These are phyloP conservation scores for Achatina immaculata DNA, from an alignment of 1,140 invertebrate species.

Conservation along the genomic window DNA sequence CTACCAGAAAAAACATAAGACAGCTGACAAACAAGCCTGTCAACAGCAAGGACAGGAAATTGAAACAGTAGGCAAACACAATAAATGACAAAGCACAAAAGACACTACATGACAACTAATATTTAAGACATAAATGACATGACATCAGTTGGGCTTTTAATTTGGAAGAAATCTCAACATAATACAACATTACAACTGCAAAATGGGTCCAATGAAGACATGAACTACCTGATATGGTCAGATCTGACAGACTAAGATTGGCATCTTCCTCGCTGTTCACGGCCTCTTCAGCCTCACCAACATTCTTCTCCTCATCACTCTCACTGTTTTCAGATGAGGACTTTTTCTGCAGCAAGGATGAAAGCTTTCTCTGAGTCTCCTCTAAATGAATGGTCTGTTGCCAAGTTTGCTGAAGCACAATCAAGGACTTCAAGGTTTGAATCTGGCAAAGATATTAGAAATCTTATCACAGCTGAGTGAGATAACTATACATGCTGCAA, in stretches of 20 bases:
- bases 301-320: conserved; percentile 51
- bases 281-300: background rate
- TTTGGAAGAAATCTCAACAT: no score
- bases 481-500: no score
- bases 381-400: conserved; percentile 49
- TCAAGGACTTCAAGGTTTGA: conserved; percentile 47
- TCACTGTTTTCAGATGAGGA: conserved; percentile 35
- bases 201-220: no score
- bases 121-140: no score
- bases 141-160: no score
- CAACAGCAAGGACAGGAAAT: no score
- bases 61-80: no score
- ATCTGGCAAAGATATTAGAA: background rate
- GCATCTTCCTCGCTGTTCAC: conserved; percentile 40
- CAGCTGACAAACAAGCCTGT: no score
- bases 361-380: conserved; percentile 51
- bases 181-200: no score
- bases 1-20: no score
- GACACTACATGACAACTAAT: no score
- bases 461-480: background rate
- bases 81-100: no score
- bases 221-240: conserved; percentile 54
- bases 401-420: conserved; percentile 51
- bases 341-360: conserved; percentile 48
- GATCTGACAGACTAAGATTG: conserved; percentile 52